Base-by-base conservation (phyloP, 2,888 invertebrate genomes). In the Tuberolachnus salignus region DNA sequence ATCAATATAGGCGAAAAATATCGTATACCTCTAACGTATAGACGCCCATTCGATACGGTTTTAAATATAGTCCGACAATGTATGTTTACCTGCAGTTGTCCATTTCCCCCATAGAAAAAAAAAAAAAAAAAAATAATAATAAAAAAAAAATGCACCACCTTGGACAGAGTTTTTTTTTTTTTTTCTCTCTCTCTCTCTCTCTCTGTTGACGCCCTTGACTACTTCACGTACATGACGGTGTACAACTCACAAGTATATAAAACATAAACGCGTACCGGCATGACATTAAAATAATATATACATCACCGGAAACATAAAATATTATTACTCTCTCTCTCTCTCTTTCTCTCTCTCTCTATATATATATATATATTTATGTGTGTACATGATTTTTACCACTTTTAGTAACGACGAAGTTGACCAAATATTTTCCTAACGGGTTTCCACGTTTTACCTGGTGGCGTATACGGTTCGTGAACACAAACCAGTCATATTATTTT, bases 191-290 rank as follows among this genome's bases (percentile, higher is more conserved):
- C 3, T 34, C 3, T 34, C 6, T 34, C 6, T 34, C 6, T 61
- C 34, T 1, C 10, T 61, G 61, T 61, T 34, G 10, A 61, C 59
- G 34, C 34, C 61, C n/a, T 61, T 61, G 61, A 42, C 61, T 61
- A 61, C n/a, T 42, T 11, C 16, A 10, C 1, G 34, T 34, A 34
- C 13, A 16, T 9, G 34, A 34, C 34, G 34, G 34, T 6, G 6
- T 34, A 34, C 34, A 6, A 3, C 6, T 3, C n/a, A 51, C 9
- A 14, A 8, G 14, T 23, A 16, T 59, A 9, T 26, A 0, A 23
- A 59, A 8, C 23, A 59, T 16, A 26, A 8, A 1, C 14, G 14
- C n/a, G 26, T 26, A 59, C 14, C 59, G 14, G 14, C 21, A 57
- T 57, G 23, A 13, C 21, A 55, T 13, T 55, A 55, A 23, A 16